A percentile compares a stretch with the other conserved stretches of the same genome.
phyloP scores from a whole-genome alignment of 2,888 invertebrate genomes.

The Willowsia nigromaculata region DNA sequence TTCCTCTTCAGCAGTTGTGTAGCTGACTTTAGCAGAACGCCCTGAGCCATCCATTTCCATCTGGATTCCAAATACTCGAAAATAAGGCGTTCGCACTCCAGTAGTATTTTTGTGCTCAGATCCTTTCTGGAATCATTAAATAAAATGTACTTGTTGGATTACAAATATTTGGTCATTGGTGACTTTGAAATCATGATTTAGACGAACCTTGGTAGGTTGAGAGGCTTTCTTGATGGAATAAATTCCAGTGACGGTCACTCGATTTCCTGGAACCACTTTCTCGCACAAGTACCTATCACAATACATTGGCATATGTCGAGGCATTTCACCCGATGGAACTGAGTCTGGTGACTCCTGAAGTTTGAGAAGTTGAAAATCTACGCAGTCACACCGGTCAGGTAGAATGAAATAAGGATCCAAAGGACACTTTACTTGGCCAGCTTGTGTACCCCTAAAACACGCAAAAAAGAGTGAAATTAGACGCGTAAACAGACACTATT shows the following conservation, averaged over 20 bases:
- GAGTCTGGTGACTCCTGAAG: slow-evolving; percentile 97
- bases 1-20: slow-evolving; percentile 88
- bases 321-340: slow-evolving; percentile 98
- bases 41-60: slow-evolving; percentile 91
- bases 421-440: slow-evolving; percentile 95
- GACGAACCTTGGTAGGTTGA: slow-evolving; percentile 84
- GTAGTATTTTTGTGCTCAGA: slow-evolving; percentile 89
- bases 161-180: too few relatives aligned
- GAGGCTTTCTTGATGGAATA: slow-evolving; percentile 96
- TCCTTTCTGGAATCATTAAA: slow-evolving; percentile 82
- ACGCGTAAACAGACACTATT: too few relatives aligned
- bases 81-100: slow-evolving; percentile 96
- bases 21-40: slow-evolving; percentile 80
- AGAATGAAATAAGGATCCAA: slow-evolving; percentile 98
- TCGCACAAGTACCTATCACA: slow-evolving; percentile 95
- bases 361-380: slow-evolving; percentile 99
- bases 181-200: too few relatives aligned
- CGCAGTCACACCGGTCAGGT: slow-evolving; percentile 98
- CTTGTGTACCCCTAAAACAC: slow-evolving; percentile 88
- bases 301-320: slow-evolving; percentile 95
- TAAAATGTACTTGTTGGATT: neutral
- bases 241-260: slow-evolving; percentile 95
- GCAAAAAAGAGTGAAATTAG: too few relatives aligned
- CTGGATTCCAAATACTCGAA: slow-evolving; percentile 95
- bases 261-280: slow-evolving; percentile 96